phyloP scores from a whole-genome alignment of 1,140 invertebrate species.

The Meloidogyne exigua region DNA sequence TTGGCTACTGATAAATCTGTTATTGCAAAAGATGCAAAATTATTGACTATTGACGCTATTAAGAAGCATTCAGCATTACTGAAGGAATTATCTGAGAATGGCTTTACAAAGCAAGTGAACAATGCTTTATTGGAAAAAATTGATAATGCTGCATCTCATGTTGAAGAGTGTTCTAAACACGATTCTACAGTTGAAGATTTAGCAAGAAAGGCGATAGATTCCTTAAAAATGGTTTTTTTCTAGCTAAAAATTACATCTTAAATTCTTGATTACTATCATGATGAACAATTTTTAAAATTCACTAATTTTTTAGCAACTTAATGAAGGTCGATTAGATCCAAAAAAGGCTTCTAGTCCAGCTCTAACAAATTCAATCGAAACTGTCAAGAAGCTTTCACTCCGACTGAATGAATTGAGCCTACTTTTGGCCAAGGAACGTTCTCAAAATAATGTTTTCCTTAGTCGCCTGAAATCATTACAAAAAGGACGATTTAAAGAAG shows the following conservation, averaged over 20 bases:
- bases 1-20: conserved; percentile 46
- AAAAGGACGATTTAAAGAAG: conserved; percentile 66
- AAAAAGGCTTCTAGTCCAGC: conserved; percentile 43
- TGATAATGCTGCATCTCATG: conserved; percentile 38
- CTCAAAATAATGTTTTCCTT: conserved; percentile 64
- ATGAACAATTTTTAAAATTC: too few relatives aligned
- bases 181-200: conserved; percentile 42
- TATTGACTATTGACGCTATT: conserved; percentile 52
- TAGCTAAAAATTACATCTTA: too few relatives aligned
- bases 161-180: conserved; percentile 38
- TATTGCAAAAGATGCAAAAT: conserved; percentile 50
- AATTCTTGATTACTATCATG: too few relatives aligned
- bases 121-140: conserved; percentile 50
- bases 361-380: conserved; percentile 54
- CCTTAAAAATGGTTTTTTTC: conserved; percentile 41
- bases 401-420: conserved; percentile 56
- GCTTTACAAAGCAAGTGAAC: conserved; percentile 18
- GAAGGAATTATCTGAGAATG: conserved; percentile 53
- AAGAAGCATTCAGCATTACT: conserved; percentile 46
- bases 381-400: conserved; percentile 52
- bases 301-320: conserved; percentile 27
- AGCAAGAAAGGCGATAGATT: conserved; percentile 49
- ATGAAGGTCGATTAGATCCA: conserved; percentile 13
- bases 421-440: conserved; percentile 62
- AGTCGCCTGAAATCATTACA: conserved; percentile 67